Conservation (phyloP, 1,140 invertebrate species). For the Hirudo medicinalis region DNA sequence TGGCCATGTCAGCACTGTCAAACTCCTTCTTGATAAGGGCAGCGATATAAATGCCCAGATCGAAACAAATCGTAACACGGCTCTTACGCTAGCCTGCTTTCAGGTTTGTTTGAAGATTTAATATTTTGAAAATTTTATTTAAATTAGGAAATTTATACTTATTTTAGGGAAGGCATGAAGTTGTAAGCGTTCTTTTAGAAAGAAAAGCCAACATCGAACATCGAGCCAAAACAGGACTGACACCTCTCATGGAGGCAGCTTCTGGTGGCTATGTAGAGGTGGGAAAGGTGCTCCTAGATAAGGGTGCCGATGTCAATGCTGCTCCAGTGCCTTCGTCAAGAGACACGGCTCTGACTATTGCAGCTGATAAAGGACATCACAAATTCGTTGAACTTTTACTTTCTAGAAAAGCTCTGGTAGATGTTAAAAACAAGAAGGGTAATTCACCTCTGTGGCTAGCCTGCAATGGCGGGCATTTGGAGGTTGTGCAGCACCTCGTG, state of each 20-base stretch:
- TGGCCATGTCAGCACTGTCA: constrained; percentile 95
- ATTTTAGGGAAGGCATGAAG: constrained; percentile 73
- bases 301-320: constrained; percentile 95
- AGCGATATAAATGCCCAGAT: constrained; percentile 99
- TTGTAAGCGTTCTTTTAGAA: constrained; percentile 85
- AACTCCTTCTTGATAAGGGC: constrained; percentile 87
- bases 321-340: constrained; percentile 90
- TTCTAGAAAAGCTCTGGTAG: constrained; percentile 65
- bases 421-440: constrained; percentile 98
- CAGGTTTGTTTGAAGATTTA: constrained; percentile 46
- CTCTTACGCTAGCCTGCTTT: constrained; percentile 94
- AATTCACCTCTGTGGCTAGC: constrained; percentile 96
- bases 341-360: constrained; percentile 95
- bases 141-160: neutral
- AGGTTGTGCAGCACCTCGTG: constrained; percentile 83
- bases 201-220: constrained; percentile 97
- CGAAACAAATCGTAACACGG: constrained; percentile 97
- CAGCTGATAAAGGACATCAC: constrained; percentile 95
- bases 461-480: constrained; percentile 86
- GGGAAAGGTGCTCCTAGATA: constrained; percentile 80
- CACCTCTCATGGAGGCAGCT: constrained; percentile 97
- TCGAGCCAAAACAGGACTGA: constrained; percentile 93
- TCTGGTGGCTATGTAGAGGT: constrained; percentile 98
- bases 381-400: constrained; percentile 77
- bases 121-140: neutral